These are phyloP conservation scores for Urosaurus nigricauda DNA, from an alignment of 2,797 vertebrate species.

Conservation along the genomic window DNA sequence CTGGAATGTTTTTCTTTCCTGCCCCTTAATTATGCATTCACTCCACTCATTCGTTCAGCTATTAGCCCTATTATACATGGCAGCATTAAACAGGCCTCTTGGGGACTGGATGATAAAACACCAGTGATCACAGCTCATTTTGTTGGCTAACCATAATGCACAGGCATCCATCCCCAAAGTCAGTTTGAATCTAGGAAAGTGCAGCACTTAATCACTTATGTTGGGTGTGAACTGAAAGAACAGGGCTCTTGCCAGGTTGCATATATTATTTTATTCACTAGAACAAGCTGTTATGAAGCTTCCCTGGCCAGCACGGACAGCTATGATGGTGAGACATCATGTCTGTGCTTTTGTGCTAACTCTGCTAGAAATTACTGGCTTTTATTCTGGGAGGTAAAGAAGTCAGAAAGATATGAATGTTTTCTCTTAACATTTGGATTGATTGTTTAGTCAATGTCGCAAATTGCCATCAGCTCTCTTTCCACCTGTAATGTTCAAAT, in stretches of 20 bases:
- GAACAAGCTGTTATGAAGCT: constrained; percentile 58
- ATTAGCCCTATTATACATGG: neutral
- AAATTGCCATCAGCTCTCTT: neutral
- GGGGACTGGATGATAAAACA: constrained; percentile 20
- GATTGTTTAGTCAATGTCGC: neutral
- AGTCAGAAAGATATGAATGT: constrained; percentile 44
- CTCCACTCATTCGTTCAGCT: constrained; percentile 16
- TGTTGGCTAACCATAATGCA: constrained; percentile 29
- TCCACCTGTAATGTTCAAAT: neutral
- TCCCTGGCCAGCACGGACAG: constrained; percentile 51
- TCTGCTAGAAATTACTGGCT: neutral
- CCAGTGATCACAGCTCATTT: neutral
- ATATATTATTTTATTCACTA: constrained; percentile 63
- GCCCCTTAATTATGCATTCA: neutral
- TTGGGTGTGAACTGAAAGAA: constrained; percentile 56
- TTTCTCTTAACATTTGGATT: neutral
- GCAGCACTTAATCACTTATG: constrained; percentile 57
- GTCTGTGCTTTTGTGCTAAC: constrained; percentile 45
- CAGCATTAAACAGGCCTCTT: neutral
- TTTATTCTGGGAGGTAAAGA: constrained; percentile 49
- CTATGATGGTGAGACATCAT: neutral
- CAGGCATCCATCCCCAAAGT: constrained; percentile 44
- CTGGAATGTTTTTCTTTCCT: neutral
- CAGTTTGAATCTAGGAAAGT: neutral
- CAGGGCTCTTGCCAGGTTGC: constrained; percentile 59